phyloP scores from a whole-genome alignment of 2,888 invertebrate genomes.

The Cataglyphis altisquamis region DNA sequence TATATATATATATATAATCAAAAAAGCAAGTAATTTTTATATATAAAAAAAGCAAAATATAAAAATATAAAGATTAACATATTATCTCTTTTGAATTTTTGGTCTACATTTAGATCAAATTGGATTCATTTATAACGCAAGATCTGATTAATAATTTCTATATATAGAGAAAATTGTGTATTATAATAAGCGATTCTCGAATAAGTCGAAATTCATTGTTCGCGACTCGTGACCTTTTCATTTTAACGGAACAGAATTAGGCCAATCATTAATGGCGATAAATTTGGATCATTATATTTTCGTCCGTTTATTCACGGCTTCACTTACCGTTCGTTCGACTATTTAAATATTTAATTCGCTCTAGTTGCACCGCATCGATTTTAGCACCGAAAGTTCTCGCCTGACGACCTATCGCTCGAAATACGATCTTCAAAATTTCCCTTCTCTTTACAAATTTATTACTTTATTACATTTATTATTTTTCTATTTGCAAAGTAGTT shows the following conservation, averaged over 20 bases:
- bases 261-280: conserved; percentile 22
- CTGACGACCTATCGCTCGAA: conserved; percentile 30
- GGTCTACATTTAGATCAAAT: too few species aligned
- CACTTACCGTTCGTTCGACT: neutral
- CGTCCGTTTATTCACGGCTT: conserved; percentile 41
- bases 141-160: neutral
- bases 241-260: conserved; percentile 23
- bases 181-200: neutral
- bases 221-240: conserved; percentile 26
- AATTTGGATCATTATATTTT: conserved; percentile 37
- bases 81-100: neutral
- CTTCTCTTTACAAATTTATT: neutral
- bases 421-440: conserved; percentile 33
- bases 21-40: neutral
- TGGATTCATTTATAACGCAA: neutral
- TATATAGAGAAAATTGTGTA: neutral
- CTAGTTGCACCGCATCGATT: conserved; percentile 64
- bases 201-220: conserved; percentile 28
- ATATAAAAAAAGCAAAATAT: neutral
- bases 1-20: too few species aligned
- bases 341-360: conserved; percentile 62
- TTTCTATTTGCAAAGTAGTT: neutral
- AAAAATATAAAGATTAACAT: neutral
- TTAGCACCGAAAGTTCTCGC: conserved; percentile 36
- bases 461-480: neutral